Conservation (phyloP, 2,797 vertebrate species). For the Pseudochirops cupreus region DNA sequence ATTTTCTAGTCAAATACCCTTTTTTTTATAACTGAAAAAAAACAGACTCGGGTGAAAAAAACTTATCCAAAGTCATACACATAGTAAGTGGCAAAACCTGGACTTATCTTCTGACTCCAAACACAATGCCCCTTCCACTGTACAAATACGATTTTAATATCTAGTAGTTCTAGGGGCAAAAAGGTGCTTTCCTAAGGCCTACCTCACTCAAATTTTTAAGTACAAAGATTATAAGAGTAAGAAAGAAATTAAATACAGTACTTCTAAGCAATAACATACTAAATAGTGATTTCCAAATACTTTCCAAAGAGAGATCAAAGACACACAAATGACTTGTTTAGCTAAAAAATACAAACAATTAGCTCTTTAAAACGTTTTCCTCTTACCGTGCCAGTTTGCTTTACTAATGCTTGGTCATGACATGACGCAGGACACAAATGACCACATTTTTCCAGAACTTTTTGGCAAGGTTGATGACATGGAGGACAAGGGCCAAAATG, state of each 20-base stretch:
- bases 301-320: background rate
- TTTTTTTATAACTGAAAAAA: background rate
- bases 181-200: background rate
- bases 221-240: background rate
- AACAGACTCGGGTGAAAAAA: background rate
- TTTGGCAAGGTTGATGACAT: slow-evolving; percentile 91
- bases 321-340: background rate
- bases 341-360: background rate
- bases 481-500: slow-evolving; percentile 93
- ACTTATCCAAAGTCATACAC: background rate
- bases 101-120: background rate
- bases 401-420: slow-evolving; percentile 94
- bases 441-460: slow-evolving; percentile 84
- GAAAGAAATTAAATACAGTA: background rate
- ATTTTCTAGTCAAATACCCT: background rate
- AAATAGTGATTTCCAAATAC: background rate
- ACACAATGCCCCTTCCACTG: background rate
- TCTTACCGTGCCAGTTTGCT: slow-evolving; percentile 86
- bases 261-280: background rate
- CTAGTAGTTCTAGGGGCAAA: background rate
- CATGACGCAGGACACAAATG: slow-evolving; percentile 92
- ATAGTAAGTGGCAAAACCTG: background rate
- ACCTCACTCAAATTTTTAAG: background rate
- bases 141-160: background rate
- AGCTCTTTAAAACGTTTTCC: slow-evolving; percentile 32